Conservation (phyloP, 2,888 invertebrate genomes). For the Micoletzkya japonica region DNA sequence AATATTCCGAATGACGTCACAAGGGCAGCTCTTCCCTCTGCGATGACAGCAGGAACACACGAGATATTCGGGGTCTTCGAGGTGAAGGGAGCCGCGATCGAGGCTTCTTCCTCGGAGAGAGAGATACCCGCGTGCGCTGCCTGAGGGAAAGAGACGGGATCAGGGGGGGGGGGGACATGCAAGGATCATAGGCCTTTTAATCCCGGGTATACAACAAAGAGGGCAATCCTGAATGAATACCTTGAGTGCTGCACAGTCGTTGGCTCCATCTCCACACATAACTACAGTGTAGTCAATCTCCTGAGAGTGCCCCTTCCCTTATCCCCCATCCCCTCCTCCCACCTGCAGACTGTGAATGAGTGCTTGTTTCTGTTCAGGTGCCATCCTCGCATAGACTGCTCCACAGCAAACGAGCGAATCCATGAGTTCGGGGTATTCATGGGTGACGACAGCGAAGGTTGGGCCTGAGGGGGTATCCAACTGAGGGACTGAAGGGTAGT, state of each 20-base stretch:
- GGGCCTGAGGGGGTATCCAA: constrained; percentile 35
- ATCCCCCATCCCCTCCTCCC: constrained; percentile 2
- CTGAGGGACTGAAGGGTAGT: not conserved
- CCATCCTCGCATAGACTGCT: constrained; percentile 66
- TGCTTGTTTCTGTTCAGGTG: constrained; percentile 75
- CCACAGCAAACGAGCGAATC: constrained; percentile 53
- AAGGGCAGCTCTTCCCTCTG: constrained; percentile 80
- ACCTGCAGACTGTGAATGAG: constrained; percentile 75
- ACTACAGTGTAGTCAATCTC: constrained; percentile 66
- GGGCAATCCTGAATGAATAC: too few relatives aligned
- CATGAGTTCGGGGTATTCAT: constrained; percentile 60
- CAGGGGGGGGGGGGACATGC: too few relatives aligned
- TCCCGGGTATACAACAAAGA: too few relatives aligned
- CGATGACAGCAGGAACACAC: constrained; percentile 49
- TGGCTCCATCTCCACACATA: constrained; percentile 69
- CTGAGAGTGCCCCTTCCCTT: constrained; percentile 34
- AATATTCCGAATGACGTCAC: constrained; percentile 95
- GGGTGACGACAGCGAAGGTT: constrained; percentile 55
- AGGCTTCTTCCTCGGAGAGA: constrained; percentile 70
- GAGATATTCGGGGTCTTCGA: constrained; percentile 67
- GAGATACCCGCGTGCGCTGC: constrained; percentile 67
- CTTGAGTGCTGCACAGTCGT: constrained; percentile 68
- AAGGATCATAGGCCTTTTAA: too few relatives aligned
- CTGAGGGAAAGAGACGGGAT: constrained; percentile 30
- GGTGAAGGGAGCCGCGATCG: constrained; percentile 72